Evolutionary conservation across 2,888 invertebrate species (phyloP), one percentile per base, ranked within the genome.

Genomic region (Archips crataeganus): DNA sequence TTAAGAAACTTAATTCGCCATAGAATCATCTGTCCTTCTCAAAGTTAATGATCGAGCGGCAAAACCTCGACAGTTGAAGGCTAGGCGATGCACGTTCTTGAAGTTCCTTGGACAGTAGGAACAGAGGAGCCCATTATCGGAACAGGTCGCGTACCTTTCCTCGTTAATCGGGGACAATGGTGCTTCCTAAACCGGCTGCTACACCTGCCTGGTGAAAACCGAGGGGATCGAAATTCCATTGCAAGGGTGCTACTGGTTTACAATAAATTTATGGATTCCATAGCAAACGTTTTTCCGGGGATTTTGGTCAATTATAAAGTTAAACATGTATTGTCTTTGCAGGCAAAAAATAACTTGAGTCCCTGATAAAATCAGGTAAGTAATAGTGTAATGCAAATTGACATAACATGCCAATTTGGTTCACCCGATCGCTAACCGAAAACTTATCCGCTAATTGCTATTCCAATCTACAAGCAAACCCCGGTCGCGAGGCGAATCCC

Each of bases 61-160:
- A 47, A 47, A 45, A 62, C n/a, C 45, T 34, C 36, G 13, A 57
- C 49, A 63, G 57, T 67, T 57, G 57, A 63, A 63, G 63, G 47
- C 59, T 32, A 57, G 57, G 34, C 42, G n/a, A 45, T 49, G 54
- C 42, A 68, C 42, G 57, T 70, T 74, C 72, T 72, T 72, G 51
- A 59, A 47, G 60, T 67, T 70, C 66, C 67, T n/a, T 32, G 47
- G 45, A 32, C 63, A 51, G 67, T 72, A 68, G 72, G 11, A 11
- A 45, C 45, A 74, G 70, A 80, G 77, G 79, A 80, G 78, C 78
- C 79, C 79, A 84, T 85, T 85, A 82, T 81, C 77, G 80, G 81
- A 86, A 85, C 89, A 85, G 84, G 88, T 89, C 85, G 79, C 80
- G 83, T 86, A 84, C 84, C 84, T 87, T 83, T 84, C 83, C 79